phyloP scores from a whole-genome alignment of 2,113 vertebrate genomes.

The Atlantisia rogersi region DNA sequence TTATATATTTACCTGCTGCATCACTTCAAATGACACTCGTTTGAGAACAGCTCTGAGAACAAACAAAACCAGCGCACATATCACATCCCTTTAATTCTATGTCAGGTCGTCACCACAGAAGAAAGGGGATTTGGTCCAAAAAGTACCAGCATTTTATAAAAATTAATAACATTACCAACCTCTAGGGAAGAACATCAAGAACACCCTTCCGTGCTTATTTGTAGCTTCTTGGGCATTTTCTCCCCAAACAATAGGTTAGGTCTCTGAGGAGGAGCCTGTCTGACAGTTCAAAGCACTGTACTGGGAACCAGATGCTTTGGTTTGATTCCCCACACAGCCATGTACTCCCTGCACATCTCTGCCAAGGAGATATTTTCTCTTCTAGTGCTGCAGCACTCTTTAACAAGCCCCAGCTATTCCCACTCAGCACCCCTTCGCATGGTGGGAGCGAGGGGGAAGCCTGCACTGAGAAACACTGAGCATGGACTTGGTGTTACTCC shows the following conservation, averaged over 20 bases:
- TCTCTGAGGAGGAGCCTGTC: not conserved
- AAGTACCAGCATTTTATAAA: not conserved
- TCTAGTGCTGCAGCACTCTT: not conserved
- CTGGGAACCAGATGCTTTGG: not conserved
- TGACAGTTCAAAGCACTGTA: not conserved
- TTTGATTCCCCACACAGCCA: not conserved
- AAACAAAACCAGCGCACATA: not conserved
- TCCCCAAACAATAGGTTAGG: not conserved
- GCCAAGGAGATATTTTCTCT: not conserved
- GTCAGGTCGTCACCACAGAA: not conserved
- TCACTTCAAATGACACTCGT: not conserved
- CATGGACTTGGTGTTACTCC: not conserved
- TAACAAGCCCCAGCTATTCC: not conserved
- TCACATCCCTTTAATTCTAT: not conserved
- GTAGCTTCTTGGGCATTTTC: not conserved
- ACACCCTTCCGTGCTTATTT: not conserved
- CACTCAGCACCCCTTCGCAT: rapidly evolving
- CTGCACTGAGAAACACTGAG: not conserved
- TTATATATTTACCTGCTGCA: not conserved
- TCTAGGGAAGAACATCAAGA: not conserved
- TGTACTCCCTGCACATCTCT: not conserved
- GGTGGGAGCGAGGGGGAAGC: rapidly evolving
- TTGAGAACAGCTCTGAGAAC: not conserved
- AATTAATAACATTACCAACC: not conserved
- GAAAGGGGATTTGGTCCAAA: not conserved